phyloP scores from a whole-genome alignment of 2,888 invertebrate genomes.

The Leptopilina syphax region DNA sequence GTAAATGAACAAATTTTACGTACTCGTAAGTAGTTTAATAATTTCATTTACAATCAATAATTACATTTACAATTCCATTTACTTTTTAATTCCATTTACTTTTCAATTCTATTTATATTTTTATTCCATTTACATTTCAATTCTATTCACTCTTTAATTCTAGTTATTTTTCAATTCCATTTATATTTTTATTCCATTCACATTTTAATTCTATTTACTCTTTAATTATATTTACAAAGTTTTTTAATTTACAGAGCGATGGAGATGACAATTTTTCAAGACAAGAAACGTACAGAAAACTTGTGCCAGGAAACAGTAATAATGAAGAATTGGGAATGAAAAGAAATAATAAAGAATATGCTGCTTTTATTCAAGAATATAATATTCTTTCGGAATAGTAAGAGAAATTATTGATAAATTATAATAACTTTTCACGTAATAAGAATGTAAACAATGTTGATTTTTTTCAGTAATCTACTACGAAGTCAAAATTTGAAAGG shows the following conservation, averaged over 20 bases:
- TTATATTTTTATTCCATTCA: too few species aligned
- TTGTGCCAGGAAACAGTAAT: conserved; percentile 78
- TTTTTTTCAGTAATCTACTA: conserved; percentile 86
- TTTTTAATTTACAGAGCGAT: conserved; percentile 60
- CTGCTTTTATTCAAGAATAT: conserved; percentile 91
- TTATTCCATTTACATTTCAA: too few species aligned
- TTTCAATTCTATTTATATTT: too few species aligned
- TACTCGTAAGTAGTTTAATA: background rate
- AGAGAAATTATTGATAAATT: conserved; percentile 73
- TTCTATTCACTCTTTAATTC: too few species aligned
- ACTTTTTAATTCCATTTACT: too few species aligned
- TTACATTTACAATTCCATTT: too few species aligned
- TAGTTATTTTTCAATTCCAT: too few species aligned
- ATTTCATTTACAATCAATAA: too few species aligned
- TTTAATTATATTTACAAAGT: too few species aligned
- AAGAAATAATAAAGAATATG: conserved; percentile 83
- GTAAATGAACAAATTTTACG: background rate
- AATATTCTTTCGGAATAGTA: conserved; percentile 95
- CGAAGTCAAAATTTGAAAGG: conserved; percentile 91
- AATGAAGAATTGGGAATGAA: conserved; percentile 80
- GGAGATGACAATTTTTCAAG: conserved; percentile 76
- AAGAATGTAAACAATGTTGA: too few species aligned
- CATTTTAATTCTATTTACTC: too few species aligned
- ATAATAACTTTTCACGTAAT: background rate
- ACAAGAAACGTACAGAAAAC: conserved; percentile 80